Conservation (phyloP, 1,140 invertebrate genomes). For the Argopecten irradians region DNA sequence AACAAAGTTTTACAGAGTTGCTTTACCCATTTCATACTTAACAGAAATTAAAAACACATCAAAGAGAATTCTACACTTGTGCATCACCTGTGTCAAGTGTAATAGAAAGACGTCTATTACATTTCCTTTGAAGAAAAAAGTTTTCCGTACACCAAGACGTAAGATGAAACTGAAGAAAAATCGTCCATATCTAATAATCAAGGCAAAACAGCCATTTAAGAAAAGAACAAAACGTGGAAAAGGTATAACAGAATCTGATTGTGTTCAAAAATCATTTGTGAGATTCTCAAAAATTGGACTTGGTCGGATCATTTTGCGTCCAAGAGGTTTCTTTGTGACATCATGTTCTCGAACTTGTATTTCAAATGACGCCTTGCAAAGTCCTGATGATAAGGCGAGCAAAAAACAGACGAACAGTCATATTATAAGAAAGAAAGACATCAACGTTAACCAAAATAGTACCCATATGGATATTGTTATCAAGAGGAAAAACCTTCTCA, state of each 20-base stretch:
- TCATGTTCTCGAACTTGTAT: neutral
- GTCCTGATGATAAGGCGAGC: neutral
- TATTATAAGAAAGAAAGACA: neutral
- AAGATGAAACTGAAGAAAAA: neutral
- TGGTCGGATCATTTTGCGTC: neutral
- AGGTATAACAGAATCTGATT: neutral
- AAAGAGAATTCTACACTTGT: neutral
- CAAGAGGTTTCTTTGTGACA: neutral
- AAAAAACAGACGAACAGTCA: neutral
- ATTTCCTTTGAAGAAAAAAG: neutral
- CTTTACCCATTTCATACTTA: neutral
- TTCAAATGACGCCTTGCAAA: neutral
- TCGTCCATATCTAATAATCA: neutral
- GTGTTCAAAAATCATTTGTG: neutral
- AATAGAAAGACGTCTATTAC: neutral
- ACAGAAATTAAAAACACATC: neutral
- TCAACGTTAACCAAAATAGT: neutral
- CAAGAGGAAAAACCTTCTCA: neutral
- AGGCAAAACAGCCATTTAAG: neutral
- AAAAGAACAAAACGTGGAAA: slow-evolving; percentile 9
- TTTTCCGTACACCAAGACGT: neutral
- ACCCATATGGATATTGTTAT: neutral
- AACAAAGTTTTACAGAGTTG: neutral
- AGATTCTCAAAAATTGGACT: neutral
- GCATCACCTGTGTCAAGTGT: neutral